These are phyloP conservation scores for Rhombomys opimus DNA, from an alignment of 2,113 vertebrate species.

Conservation along the genomic window DNA sequence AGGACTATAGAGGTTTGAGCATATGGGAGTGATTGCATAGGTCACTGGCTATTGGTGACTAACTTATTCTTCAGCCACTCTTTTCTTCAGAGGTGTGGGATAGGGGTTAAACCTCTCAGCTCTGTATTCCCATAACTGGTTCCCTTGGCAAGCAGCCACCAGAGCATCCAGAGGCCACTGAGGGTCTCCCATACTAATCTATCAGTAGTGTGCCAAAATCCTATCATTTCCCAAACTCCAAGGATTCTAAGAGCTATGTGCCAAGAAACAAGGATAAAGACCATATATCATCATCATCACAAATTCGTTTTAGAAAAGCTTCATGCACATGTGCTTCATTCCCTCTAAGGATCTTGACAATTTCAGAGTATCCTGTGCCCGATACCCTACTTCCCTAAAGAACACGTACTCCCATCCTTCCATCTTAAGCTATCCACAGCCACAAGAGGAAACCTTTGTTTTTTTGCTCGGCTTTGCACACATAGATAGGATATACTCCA, in stretches of 20 bases:
- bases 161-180: too few relatives aligned
- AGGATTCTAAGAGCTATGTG: not conserved
- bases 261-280: not conserved
- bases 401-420: not conserved
- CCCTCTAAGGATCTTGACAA: not conserved
- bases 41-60: not conserved
- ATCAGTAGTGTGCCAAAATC: not conserved
- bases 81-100: not conserved
- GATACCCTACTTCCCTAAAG: too few relatives aligned
- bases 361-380: not conserved
- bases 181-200: not conserved
- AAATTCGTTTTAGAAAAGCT: not conserved
- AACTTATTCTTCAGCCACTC: not conserved
- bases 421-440: not conserved
- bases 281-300: not conserved
- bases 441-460: not conserved
- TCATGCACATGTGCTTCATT: not conserved
- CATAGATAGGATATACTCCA: not conserved
- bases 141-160: not conserved
- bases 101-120: not conserved
- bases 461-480: not conserved
- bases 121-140: not conserved
- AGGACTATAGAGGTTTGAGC: not conserved
- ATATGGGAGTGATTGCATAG: not conserved
- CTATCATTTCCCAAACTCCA: not conserved